Percentiles rank a stretch among this genome's conserved stretches.
Conservation (phyloP, 2,797 vertebrate genomes). For the Lutjanus campechanus region DNA sequence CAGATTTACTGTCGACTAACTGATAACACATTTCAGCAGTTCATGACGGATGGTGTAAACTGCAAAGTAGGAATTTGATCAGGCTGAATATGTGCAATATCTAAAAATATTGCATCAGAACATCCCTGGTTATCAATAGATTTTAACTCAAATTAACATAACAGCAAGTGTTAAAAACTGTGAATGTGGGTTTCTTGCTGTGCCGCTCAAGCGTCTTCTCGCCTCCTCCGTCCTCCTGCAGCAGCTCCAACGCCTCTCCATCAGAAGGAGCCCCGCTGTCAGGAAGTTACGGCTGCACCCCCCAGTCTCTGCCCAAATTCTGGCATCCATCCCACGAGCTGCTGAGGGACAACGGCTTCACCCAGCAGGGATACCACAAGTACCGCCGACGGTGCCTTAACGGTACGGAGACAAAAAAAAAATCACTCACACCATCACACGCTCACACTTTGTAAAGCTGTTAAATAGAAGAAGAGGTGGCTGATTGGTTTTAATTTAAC, state of each 20-base stretch:
- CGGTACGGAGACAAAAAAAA: slow-evolving; percentile 78
- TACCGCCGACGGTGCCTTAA: slow-evolving; percentile 91
- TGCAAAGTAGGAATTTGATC: neutral
- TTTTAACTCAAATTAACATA: neutral
- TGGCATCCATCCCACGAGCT: slow-evolving; percentile 96
- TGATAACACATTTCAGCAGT: neutral
- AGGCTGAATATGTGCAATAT: neutral
- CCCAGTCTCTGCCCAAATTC: slow-evolving; percentile 93
- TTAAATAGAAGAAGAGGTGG: too few species aligned
- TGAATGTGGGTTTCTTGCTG: neutral
- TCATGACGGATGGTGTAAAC: neutral
- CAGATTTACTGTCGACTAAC: neutral
- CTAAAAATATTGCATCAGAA: neutral
- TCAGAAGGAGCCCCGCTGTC: slow-evolving; percentile 87
- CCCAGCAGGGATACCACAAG: slow-evolving; percentile 96
- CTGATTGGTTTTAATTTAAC: too few species aligned
- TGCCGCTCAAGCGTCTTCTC: neutral
- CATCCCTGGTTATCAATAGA: neutral
- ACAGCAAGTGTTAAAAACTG: neutral
- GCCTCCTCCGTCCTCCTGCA: slow-evolving; percentile 58
- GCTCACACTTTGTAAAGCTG: neutral
- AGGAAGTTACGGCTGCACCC: slow-evolving; percentile 89
- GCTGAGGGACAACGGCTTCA: slow-evolving; percentile 95
- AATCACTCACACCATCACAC: neutral
- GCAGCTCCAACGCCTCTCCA: slow-evolving; percentile 92